Conservation (phyloP, 2,888 invertebrate genomes). For the Unio delphinus region DNA sequence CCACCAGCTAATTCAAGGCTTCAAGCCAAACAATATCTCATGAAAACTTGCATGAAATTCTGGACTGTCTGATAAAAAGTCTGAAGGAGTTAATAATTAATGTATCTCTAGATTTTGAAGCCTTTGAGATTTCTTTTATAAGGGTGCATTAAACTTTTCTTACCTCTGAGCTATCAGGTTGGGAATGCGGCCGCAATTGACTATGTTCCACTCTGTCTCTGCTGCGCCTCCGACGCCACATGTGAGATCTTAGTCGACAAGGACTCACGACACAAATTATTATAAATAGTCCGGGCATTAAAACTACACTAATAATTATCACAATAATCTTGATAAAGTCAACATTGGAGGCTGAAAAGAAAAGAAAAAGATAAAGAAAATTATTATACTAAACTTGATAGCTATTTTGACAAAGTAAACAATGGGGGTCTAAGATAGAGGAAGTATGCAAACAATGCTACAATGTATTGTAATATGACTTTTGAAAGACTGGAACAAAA, state of each 20-base stretch:
- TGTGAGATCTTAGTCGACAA: conserved; percentile 47
- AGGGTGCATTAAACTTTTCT: not conserved
- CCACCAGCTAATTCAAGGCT: no score
- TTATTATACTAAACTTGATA: not conserved
- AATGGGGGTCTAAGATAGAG: no score
- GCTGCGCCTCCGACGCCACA: conserved; percentile 47
- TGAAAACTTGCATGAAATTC: no score
- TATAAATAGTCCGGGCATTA: conserved; percentile 50
- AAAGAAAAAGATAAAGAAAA: conserved; percentile 8
- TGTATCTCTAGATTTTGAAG: no score
- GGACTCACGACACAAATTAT: conserved; percentile 53
- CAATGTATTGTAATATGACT: no score
- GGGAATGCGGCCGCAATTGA: conserved; percentile 44
- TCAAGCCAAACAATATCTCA: no score
- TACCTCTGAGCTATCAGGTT: conserved; percentile 39
- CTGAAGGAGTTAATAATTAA: no score
- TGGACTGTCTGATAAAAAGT: no score
- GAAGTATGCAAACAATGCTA: no score
- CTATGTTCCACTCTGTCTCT: conserved; percentile 50
- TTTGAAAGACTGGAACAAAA: no score
- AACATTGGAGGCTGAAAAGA: conserved; percentile 40
- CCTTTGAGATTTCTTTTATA: no score
- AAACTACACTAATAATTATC: conserved; percentile 44
- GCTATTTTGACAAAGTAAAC: no score
- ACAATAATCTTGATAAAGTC: conserved; percentile 41